A percentile compares a stretch with the other conserved stretches of the same genome.
phyloP scores from a whole-genome alignment of 2,797 vertebrate species.

The Liparis tanakae region DNA sequence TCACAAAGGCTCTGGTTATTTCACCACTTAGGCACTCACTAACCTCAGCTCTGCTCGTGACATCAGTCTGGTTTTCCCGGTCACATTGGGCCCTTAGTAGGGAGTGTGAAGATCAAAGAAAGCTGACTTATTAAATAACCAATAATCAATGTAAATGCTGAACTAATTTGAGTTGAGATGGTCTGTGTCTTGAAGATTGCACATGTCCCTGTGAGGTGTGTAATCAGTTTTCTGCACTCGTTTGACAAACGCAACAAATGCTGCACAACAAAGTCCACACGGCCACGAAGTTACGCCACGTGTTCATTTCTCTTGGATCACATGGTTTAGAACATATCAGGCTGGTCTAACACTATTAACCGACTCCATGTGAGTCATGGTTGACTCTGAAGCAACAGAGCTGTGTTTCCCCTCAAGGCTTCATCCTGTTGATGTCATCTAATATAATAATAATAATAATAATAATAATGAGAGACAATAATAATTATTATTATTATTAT shows the following conservation, averaged over 20 bases:
- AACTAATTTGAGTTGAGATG: constrained; percentile 2
- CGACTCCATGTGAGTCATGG: constrained; percentile 1
- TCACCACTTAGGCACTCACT: background rate
- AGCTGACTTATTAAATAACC: background rate
- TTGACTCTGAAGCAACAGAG: background rate
- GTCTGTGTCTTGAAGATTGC: background rate
- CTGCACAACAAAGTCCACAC: constrained; percentile 16
- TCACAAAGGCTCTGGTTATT: background rate
- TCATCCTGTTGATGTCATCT: constrained; percentile 15
- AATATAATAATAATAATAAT: background rate
- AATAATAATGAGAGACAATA: too few species aligned
- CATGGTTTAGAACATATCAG: constrained; percentile 24
- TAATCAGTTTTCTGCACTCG: background rate
- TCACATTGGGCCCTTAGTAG: constrained; percentile 5
- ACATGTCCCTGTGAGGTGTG: too few species aligned
- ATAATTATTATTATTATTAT: too few species aligned
- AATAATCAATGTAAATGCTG: background rate
- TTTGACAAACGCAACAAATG: background rate
- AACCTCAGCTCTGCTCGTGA: constrained; percentile 32
- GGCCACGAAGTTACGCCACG: constrained; percentile 19
- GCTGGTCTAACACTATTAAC: constrained; percentile 10
- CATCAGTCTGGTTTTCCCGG: constrained; percentile 34
- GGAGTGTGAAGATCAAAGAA: background rate
- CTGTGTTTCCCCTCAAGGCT: background rate
- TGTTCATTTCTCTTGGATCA: constrained; percentile 34